Percentiles rank a stretch among this genome's conserved stretches.
Conservation (phyloP, 2,797 vertebrate genomes). For the Cygnus olor region DNA sequence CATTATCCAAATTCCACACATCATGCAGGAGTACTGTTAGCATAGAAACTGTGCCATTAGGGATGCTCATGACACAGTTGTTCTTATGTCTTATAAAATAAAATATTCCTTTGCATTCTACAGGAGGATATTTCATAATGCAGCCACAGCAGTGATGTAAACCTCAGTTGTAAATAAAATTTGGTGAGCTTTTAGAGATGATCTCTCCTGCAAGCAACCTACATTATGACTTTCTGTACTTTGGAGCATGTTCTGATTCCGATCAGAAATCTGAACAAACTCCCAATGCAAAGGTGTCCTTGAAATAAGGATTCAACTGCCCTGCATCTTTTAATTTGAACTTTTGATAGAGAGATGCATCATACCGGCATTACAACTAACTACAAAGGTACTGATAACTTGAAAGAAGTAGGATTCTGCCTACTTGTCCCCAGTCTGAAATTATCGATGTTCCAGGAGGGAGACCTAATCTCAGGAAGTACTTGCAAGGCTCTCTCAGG, state of each 20-base stretch:
- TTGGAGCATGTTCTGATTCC: neutral
- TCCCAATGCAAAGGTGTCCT: neutral
- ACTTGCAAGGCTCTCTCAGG: neutral
- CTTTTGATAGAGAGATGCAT: neutral
- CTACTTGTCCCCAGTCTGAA: neutral
- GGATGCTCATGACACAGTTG: neutral
- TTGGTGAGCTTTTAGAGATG: neutral
- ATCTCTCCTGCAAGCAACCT: neutral
- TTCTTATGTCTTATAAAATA: neutral
- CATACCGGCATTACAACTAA: neutral
- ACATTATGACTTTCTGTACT: neutral
- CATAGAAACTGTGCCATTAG: neutral
- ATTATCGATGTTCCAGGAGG: neutral
- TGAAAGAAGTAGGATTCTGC: neutral
- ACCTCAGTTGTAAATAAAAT: neutral
- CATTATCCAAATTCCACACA: neutral
- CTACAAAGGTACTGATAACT: neutral
- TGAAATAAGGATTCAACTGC: neutral
- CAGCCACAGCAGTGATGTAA: neutral
- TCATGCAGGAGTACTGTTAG: neutral
- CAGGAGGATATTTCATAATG: neutral
- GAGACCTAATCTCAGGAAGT: neutral
- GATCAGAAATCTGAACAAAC: neutral
- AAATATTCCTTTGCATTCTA: neutral
- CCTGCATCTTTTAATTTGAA: neutral